Evolutionary conservation across 2,113 vertebrate genomes (phyloP), one percentile per base, ranked within the genome.

Genomic region (Hoplias malabaricus): DNA sequence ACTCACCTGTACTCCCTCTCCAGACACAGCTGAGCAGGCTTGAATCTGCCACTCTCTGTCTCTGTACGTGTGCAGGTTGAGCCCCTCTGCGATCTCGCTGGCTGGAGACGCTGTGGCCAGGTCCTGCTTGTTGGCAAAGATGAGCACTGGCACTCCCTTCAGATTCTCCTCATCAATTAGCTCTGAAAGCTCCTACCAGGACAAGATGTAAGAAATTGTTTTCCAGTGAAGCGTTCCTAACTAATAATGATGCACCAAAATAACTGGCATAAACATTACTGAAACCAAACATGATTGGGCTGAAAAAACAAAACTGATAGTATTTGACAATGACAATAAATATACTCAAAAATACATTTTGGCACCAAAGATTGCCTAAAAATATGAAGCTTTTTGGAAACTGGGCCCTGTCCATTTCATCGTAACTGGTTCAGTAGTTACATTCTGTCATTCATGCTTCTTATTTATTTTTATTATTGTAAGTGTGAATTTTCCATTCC

Each of bases 111-210:
- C 92, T 6, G 92, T 93, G 80, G 90, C 90, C 74, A 96, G 87
- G 81, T 95, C 94, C 84, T 97, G 95, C 87, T 95, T 96, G 76
- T 96, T 96, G 86, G 95, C 94, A 89, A 95, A 97, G 86, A 97
- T 90, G 80, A 97, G 91, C 77, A 96, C 82, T 0, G 94, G 94
- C 36, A 96, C 92, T 0, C 93, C 94, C 0, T 63, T 89, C 38
- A 95, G 92, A 56, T 91, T 92, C 73, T 95, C 92, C 1, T 95
- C 94, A 9, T 94, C 91, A 0, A 92, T 91, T 79, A 97, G 89
- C 67, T 96, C 93, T 0, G 93, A 93, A 84, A 95, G 88, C 84
- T 97, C 95, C 94, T 97, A 71, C 82, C 74, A 56, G 36, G 19
- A 59, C n/a, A 42, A 34, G 8, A 31, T 73, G 31, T 40, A 27